Percentiles rank a stretch among this genome's conserved stretches.
phyloP scores from a whole-genome alignment of 2,113 vertebrate species.

The Neogobius melanostomus region DNA sequence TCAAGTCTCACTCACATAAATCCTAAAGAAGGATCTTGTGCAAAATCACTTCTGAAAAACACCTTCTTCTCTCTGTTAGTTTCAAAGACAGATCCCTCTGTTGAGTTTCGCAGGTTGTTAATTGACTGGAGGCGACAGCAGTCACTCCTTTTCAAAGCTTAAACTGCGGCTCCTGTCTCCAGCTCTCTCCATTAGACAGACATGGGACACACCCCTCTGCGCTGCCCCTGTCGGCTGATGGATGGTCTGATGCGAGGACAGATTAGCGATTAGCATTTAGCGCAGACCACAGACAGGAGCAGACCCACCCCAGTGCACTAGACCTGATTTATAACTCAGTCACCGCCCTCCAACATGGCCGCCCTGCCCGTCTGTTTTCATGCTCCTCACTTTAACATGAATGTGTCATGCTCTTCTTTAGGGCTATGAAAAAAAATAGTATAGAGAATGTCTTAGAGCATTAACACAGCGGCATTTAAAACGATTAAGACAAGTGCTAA shows the following conservation, averaged over 20 bases:
- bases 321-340: conserved; percentile 46
- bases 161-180: conserved; percentile 20
- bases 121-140: conserved; percentile 29
- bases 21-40: too few relatives aligned
- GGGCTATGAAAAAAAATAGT: too few relatives aligned
- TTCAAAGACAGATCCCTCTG: background rate
- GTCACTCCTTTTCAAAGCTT: conserved; percentile 26
- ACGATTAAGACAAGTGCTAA: too few relatives aligned
- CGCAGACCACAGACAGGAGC: conserved; percentile 31
- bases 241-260: conserved; percentile 51
- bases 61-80: background rate
- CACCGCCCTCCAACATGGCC: conserved; percentile 29
- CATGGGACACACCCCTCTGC: conserved; percentile 43
- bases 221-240: conserved; percentile 49
- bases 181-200: conserved; percentile 27
- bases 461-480: too few relatives aligned
- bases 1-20: too few relatives aligned
- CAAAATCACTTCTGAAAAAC: background rate
- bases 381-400: background rate
- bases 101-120: conserved; percentile 7
- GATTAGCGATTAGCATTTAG: conserved; percentile 46
- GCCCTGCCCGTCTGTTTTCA: conserved; percentile 21
- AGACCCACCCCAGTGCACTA: conserved; percentile 36
- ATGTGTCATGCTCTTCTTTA: too few relatives aligned
- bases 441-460: too few relatives aligned